Evolutionary conservation across 2,113 vertebrate species (phyloP).

Genomic region (Camelus dromedarius): DNA sequence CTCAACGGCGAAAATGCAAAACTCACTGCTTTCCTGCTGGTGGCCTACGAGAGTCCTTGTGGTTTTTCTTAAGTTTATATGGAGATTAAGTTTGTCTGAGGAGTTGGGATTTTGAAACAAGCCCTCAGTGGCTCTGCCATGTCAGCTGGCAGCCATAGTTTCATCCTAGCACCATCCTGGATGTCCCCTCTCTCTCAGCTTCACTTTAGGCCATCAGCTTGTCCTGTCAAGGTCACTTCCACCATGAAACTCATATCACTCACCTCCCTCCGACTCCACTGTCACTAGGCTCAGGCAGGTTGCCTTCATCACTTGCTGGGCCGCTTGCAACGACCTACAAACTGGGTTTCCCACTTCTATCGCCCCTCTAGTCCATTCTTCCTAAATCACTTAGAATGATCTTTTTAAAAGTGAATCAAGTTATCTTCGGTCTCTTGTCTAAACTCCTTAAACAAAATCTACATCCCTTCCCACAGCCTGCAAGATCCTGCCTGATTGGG

Average conservation of each 20-base stretch:
- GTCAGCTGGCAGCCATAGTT: background rate
- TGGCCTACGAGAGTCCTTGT: background rate
- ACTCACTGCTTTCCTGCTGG: background rate
- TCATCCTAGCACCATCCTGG: fast-evolving
- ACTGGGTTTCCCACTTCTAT: background rate
- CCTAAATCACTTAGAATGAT: background rate
- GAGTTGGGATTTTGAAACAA: background rate
- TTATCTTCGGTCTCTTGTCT: background rate
- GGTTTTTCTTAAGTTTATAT: background rate
- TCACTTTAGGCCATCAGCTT: background rate
- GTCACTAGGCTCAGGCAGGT: background rate
- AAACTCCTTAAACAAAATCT: background rate
- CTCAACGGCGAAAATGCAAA: slow-evolving; percentile 23
- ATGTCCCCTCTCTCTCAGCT: background rate
- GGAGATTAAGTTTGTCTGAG: background rate
- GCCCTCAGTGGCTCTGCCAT: background rate
- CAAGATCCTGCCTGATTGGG: background rate
- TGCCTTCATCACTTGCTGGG: background rate
- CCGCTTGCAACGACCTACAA: too few species aligned
- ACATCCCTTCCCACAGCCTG: background rate
- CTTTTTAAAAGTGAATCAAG: background rate
- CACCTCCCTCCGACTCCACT: background rate
- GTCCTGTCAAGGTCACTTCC: background rate
- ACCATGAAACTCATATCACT: fast-evolving
- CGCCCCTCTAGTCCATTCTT: background rate